Base-by-base conservation (phyloP, 2,888 invertebrate species). In the Tyria jacobaeae region DNA sequence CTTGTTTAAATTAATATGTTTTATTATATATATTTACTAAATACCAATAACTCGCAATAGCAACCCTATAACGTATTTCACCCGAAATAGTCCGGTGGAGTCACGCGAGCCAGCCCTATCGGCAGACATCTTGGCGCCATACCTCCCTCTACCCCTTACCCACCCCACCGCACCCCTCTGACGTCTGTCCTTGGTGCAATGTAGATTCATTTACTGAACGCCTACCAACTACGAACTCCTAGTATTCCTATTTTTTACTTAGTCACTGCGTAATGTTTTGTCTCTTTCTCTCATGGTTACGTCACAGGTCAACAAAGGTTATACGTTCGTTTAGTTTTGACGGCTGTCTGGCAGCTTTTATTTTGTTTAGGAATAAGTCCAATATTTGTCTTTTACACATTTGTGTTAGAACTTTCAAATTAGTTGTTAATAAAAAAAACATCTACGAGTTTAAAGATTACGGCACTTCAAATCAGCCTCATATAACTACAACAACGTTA, bases 51-150 rank as follows among this genome's bases (percentile, higher is more conserved):
- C 69, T 62, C 73, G 66, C 75, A 79, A 50, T 71, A 73, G 68
- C 76, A 82, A 31, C 82, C 79, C 80, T 79, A 63, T 73, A 44
- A 67, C 71, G 72, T 75, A 75, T 73, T 78, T 75, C 57, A 74
- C 77, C 76, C 78, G 67, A 84, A 84, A 83, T 78, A 76, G 79
- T 64, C 62, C 63, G 37, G 49, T 51, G 63, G 72, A 75, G 82
- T 82, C 87, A 87, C 87, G 87, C 87, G 77, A 87, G 71, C 57
- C 82, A 78, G 74, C 82, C 78, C 84, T 89, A 88, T 89, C 88
- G 73, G 81, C 76, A 88, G 89, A 85, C 88, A 88, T 88, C 88
- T 82, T 69, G 88, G 85, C 88, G 87, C 85, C 86, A 35, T 57
- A 70, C 60, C 66, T 71, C 51, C 62, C 64, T 64, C 57, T 64